Evolutionary conservation across 2,797 vertebrate genomes (phyloP), one percentile per base, ranked within the genome.

Genomic region (Lepidocolaptes lacrymiger): DNA sequence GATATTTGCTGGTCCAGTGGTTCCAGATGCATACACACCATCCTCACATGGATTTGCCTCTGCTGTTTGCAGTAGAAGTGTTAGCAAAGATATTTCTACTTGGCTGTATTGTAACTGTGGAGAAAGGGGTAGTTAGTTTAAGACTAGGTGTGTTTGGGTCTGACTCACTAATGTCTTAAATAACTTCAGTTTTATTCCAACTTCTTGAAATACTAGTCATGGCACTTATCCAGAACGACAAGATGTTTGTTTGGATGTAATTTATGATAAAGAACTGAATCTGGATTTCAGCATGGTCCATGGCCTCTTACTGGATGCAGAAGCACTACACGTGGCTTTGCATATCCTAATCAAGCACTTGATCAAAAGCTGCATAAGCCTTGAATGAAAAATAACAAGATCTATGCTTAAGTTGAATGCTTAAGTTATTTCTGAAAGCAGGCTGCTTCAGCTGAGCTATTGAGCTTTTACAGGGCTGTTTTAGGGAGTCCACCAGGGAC

Each of bases 361-460:
- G 14, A 26, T 59, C 71, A 89, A 85, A 91, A 74, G n/a, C 14
- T 77, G 14, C 12, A 68, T 52, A 68, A 79, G 34, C 17, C 21
- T 75, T 85, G 32, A 48, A 22, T 55, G 55, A 73, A 79, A 72
- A 71, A 32, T 30, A 62, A 0, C 48, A 59, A 67, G n/a, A 79
- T 59, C 63, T 64, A 67, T 11, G 36, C 36, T 36, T 36, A 36
- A 36, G 36, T 17, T 63, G 63, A 72, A 82, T n/a, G 14, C 30
- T 67, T 44, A n/a, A 54, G 27, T 72, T 64, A 27, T 41, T 76
- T 88, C 56, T 64, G 32, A 76, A 75, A 88, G 61, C 22, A 52
- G 6, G 55, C 12, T 2, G 1, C 34, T 59, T 41, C 34, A 81
- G n/a, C 26, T 8, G 10, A 69, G 27, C 37, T 49, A 0, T 1